phyloP scores from a whole-genome alignment of 2,888 invertebrate genomes.

The Synanthedon tipuliformis region DNA sequence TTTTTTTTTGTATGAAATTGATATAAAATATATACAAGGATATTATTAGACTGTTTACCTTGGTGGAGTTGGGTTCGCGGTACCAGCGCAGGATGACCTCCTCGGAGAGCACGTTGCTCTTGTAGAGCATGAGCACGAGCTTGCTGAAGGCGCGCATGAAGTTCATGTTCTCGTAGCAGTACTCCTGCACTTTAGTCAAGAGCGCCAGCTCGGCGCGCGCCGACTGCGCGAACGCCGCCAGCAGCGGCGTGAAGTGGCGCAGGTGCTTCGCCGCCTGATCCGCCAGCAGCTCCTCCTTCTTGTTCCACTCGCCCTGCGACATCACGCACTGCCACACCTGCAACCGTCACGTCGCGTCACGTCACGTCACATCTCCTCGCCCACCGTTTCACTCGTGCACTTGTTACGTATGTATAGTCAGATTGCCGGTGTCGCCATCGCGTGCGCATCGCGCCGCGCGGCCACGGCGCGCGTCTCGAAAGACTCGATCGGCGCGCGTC shows the following conservation, averaged over 20 bases:
- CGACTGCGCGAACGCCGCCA: slow-evolving; percentile 88
- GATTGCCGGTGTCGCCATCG: slow-evolving; percentile 55
- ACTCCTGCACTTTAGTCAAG: slow-evolving; percentile 94
- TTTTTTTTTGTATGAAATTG: no score
- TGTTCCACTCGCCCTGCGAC: slow-evolving; percentile 97
- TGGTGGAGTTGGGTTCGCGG: slow-evolving; percentile 89
- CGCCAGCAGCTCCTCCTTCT: slow-evolving; percentile 96
- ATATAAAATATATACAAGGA: no score
- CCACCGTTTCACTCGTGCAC: no score
- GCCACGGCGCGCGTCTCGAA: slow-evolving; percentile 13
- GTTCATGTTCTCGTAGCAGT: slow-evolving; percentile 98
- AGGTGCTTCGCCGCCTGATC: slow-evolving; percentile 94
- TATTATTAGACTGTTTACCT: neutral
- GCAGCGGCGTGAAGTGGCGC: slow-evolving; percentile 86
- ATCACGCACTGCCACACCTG: slow-evolving; percentile 95
- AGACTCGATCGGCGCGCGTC: slow-evolving; percentile 40
- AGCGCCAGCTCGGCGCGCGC: slow-evolving; percentile 90
- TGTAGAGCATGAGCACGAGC: slow-evolving; percentile 95
- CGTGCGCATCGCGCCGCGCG: slow-evolving; percentile 8
- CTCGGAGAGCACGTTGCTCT: slow-evolving; percentile 95
- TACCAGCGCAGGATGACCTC: slow-evolving; percentile 97
- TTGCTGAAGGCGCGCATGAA: slow-evolving; percentile 99
- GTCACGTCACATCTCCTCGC: no score
- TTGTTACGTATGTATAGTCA: slow-evolving; percentile 21
- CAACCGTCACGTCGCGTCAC: neutral